Base-by-base conservation (phyloP, 2,797 vertebrate genomes). In the Phoeniculus purpureus region DNA sequence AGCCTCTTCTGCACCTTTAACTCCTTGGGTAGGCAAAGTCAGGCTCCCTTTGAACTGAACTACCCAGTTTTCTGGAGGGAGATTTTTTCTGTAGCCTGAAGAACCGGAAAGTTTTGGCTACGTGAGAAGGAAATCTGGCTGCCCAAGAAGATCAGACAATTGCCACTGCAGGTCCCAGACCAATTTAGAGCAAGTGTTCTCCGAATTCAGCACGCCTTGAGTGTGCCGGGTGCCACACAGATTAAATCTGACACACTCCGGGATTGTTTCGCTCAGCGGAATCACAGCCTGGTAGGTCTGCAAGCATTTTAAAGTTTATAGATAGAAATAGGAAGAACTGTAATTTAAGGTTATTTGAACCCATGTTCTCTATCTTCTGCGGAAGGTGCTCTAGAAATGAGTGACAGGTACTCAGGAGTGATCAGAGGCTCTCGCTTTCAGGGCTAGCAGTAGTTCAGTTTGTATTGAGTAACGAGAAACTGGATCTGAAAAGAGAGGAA, bases 221-320 rank as follows among this genome's bases (percentile, higher is more conserved):
- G 43, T 77, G 12, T 0, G 1, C 75, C 70, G 34, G 32, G 60
- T 80, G 20, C 25, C 50, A 67, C 65, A 66, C 31, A 87, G 78
- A 86, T 92, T 81, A 92, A 84, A 90, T 74, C 29, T 92, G 90
- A 93, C 84, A 88, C 56, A 58, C 90, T 94, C 67, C 93, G 75
- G 78, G 71, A 93, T 73, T 84, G 64, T 56, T 61, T 47, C 78
- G 31, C 67, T 90, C 68, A 65, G 71, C 75, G 93, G 88, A 84
- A 88, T 83, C 40, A 84, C 47, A 86, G 60, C 43, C 78, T 81
- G 45, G 14, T 76, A 60, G 29, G 16, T 61, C 78, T 77, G 50
- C 65, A 93, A 65, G 20, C 23, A 65, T 94, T 83, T 73, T 58
- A 9, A 85, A 74, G 34, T 81, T 84, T 76, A 51, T 47, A 71